These are phyloP conservation scores for Heliconius charithonia DNA, from an alignment of 2,888 invertebrate genomes.

Conservation along the genomic window DNA sequence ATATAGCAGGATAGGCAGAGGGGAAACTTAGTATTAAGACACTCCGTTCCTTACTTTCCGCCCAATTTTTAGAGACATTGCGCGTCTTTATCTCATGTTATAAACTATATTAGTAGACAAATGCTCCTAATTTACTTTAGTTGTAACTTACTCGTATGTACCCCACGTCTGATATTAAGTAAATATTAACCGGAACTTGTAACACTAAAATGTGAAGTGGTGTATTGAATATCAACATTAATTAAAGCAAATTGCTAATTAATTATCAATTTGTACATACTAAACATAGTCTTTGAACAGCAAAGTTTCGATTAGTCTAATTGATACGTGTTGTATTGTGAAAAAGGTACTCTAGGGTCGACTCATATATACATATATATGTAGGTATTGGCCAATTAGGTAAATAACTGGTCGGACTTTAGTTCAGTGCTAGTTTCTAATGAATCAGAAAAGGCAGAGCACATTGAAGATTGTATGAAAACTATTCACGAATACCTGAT, in stretches of 20 bases:
- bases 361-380: conserved; percentile 36
- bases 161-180: background rate
- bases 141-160: background rate
- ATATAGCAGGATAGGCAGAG: no score
- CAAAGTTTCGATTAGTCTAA: conserved; percentile 49
- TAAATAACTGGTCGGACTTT: conserved; percentile 51
- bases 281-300: conserved; percentile 28
- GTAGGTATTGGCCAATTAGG: conserved; percentile 51
- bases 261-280: conserved; percentile 28
- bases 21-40: no score
- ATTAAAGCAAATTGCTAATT: conserved; percentile 37
- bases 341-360: conserved; percentile 49
- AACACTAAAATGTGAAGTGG: conserved; percentile 14
- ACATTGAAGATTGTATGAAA: conserved; percentile 23
- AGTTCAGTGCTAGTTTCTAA: conserved; percentile 42
- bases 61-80: no score
- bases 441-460: conserved; percentile 30
- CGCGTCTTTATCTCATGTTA: background rate
- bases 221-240: conserved; percentile 23
- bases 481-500: conserved; percentile 8
- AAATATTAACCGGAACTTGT: conserved; percentile 13
- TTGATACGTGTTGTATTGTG: conserved; percentile 47
- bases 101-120: background rate
- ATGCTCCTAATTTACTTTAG: no score
- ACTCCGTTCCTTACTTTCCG: no score